Evolutionary conservation across 2,888 invertebrate species (phyloP).

Genomic region (Lingula anatina): DNA sequence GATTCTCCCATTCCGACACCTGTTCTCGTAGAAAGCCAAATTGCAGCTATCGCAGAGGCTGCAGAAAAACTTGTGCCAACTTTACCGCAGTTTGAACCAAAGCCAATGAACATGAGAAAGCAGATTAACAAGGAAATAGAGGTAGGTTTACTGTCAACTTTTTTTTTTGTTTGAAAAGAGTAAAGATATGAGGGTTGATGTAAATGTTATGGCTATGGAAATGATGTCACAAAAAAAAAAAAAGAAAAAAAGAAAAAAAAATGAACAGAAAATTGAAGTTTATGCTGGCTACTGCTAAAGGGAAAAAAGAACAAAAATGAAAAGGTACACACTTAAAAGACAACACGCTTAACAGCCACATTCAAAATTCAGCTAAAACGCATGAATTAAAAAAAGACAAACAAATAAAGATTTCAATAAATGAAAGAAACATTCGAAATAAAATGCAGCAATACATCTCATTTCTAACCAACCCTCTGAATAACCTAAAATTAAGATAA

Average conservation of each 20-base stretch:
- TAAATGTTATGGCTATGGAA: too few relatives aligned
- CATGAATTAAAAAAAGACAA: too few relatives aligned
- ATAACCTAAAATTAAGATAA: too few relatives aligned
- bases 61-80: slow-evolving; percentile 78
- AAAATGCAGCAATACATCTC: too few relatives aligned
- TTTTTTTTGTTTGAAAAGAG: too few relatives aligned
- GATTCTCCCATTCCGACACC: slow-evolving; percentile 27
- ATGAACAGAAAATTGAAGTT: background rate
- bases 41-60: slow-evolving; percentile 74
- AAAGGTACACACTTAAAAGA: too few relatives aligned
- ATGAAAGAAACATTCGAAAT: too few relatives aligned
- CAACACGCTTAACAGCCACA: too few relatives aligned
- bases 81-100: slow-evolving; percentile 81
- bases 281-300: background rate
- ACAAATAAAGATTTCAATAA: too few relatives aligned
- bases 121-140: slow-evolving; percentile 84
- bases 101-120: slow-evolving; percentile 83
- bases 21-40: slow-evolving; percentile 72
- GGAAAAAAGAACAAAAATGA: background rate
- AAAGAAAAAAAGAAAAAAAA: background rate
- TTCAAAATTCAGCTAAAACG: too few relatives aligned
- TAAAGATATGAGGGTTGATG: too few relatives aligned
- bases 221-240: background rate
- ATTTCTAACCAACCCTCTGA: too few relatives aligned
- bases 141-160: slow-evolving; percentile 55